Percentiles rank a stretch among this genome's conserved stretches.
phyloP scores from a whole-genome alignment of 2,888 invertebrate species.

The Biston betularia region DNA sequence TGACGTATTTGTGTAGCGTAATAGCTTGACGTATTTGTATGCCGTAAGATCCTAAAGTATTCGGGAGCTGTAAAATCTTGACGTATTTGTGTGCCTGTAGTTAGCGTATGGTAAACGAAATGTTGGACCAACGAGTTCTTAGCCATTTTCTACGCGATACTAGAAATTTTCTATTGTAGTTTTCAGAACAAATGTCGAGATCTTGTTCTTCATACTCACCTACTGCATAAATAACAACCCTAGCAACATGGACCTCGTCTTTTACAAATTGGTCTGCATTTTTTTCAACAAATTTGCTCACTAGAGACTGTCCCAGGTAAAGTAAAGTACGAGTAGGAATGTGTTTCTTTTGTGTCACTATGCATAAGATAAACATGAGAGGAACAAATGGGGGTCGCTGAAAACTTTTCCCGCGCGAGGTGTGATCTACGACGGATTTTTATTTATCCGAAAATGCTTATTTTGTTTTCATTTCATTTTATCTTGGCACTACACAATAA shows the following conservation, averaged over 20 bases:
- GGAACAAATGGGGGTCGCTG: conserved; percentile 28
- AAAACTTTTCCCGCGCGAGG: conserved; percentile 11
- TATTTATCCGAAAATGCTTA: conserved; percentile 11
- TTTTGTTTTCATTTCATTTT: too few species aligned
- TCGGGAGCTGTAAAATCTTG: too few species aligned
- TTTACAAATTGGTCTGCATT: conserved; percentile 39
- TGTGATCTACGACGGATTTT: conserved; percentile 25
- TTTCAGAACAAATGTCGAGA: conserved; percentile 6
- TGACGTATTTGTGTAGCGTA: too few species aligned
- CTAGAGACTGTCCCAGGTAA: conserved; percentile 28
- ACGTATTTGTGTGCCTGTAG: too few species aligned
- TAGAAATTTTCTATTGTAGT: conserved; percentile 6
- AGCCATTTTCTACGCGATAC: too few species aligned
- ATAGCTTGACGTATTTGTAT: too few species aligned
- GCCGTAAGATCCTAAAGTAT: too few species aligned
- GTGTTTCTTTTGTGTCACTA: conserved; percentile 28
- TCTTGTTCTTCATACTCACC: conserved; percentile 16
- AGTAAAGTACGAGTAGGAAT: conserved; percentile 16
- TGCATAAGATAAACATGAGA: conserved; percentile 27
- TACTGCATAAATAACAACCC: conserved; percentile 39
- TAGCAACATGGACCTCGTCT: conserved; percentile 27
- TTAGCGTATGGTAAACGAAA: too few species aligned
- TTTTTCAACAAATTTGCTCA: conserved; percentile 31
- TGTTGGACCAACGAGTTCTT: too few species aligned
- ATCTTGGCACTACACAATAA: background rate